Evolutionary conservation across 2,113 vertebrate species (phyloP), one percentile per base, ranked within the genome.

Genomic region (Ranitomeya variabilis): DNA sequence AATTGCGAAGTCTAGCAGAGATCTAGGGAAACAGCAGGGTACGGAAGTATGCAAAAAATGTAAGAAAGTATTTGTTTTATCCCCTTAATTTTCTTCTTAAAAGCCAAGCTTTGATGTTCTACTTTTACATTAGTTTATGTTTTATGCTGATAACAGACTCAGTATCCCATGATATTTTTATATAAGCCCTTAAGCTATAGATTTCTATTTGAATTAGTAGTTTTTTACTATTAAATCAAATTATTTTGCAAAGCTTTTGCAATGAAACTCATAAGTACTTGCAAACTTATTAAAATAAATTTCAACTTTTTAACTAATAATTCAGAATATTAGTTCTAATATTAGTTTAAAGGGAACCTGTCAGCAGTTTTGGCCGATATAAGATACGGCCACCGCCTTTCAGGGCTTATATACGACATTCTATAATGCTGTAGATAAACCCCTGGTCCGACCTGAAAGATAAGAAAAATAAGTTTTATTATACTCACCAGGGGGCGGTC

Each of bases 11-110:
- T 57, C 14, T 23, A 85, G 83, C 54, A 19, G 66, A n/a, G 67
- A 85, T 12, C 67, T 57, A 31, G 67, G 26, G 71, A 74, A 18
- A 73, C 66, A 85, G 83, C 83, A 31, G 67, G 83, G 51, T 85
- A 54, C n/a, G 4, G 52, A 85, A 67, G 11, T 57, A 16, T 73
- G 51, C 4, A 26, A 12, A 74, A 57, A 23, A 85, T 18, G 16
- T 6, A 73, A 83, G 80, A 51, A 71, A 57, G 83, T 19, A 73
- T 85, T 85, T 85, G 21, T 73, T 85, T 85, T 26, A 83, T 83
- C 45, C 81, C 13, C 23, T 73, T 74, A 31, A 73, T 73, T 59
- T 85, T 54, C 23, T 57, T 73, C 15, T 37, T 19, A 74, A n/a
- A 74, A 74, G 23, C 51, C 52, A 59, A 73, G 83, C 83, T 74